Evolutionary conservation across 2,113 vertebrate genomes (phyloP).

Genomic region (Coregonus clupeaformis): DNA sequence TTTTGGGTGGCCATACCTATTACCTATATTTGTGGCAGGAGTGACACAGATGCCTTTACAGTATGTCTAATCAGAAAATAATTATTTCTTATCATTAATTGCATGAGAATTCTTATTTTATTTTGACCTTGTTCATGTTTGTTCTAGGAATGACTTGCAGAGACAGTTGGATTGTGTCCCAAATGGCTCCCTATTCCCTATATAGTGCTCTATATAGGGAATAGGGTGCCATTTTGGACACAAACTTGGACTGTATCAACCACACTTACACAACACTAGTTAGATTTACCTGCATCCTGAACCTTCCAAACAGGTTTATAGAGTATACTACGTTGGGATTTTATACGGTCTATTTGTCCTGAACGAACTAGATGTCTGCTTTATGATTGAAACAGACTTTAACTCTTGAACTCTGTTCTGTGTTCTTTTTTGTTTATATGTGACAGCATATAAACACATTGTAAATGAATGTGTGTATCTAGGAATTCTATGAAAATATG

Average conservation of each 20-base stretch:
- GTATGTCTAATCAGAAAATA: conserved; percentile 34
- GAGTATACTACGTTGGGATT: not conserved
- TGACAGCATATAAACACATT: conserved; percentile 42
- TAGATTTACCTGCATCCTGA: conserved; percentile 37
- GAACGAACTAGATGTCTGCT: conserved; percentile 43
- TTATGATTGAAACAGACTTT: conserved; percentile 15
- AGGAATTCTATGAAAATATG: conserved; percentile 30
- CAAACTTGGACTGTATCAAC: not conserved
- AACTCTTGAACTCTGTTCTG: not conserved
- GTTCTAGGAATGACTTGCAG: conserved; percentile 17
- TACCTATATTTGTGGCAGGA: not conserved
- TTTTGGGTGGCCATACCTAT: conserved; percentile 18
- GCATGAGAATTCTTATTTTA: conserved; percentile 51
- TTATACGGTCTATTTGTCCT: conserved; percentile 25
- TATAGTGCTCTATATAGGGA: no score
- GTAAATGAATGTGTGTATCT: conserved; percentile 60
- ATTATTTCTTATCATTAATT: conserved; percentile 33
- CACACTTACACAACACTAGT: conserved; percentile 29
- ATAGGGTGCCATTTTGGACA: no score
- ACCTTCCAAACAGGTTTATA: conserved; percentile 27
- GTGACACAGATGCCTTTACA: conserved; percentile 34
- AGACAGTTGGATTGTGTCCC: no score
- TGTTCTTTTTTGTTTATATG: conserved; percentile 9
- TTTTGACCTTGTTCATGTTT: conserved; percentile 23
- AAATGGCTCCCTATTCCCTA: no score